These are phyloP conservation scores for Bubo bubo DNA, from an alignment of 2,113 vertebrate genomes.

Conservation along the genomic window DNA sequence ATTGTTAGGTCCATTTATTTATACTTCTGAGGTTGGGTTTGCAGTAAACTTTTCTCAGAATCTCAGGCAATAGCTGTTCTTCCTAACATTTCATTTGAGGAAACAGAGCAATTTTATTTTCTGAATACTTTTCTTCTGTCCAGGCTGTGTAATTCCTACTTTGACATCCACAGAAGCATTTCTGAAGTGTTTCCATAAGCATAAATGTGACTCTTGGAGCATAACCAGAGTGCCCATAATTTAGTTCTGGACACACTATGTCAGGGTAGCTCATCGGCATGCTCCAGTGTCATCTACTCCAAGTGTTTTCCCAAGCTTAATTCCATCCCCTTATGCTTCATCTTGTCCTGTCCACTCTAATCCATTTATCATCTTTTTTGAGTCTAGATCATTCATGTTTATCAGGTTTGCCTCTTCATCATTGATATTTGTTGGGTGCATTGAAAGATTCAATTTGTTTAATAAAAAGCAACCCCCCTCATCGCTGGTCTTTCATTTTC, in stretches of 20 bases:
- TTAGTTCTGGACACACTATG: neutral
- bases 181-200: neutral
- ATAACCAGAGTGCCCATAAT: neutral
- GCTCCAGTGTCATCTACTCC: neutral
- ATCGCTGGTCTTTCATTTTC: neutral
- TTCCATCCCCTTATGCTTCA: neutral
- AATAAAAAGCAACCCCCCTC: neutral
- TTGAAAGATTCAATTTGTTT: neutral
- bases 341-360: neutral
- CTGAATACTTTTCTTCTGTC: neutral
- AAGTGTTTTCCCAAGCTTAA: neutral
- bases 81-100: neutral
- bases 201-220: neutral
- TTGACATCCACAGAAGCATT: neutral
- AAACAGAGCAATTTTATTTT: neutral
- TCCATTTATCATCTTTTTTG: neutral
- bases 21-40: neutral
- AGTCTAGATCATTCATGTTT: neutral
- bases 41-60: neutral
- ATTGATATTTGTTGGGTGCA: neutral
- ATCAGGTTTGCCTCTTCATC: neutral
- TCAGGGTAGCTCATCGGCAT: neutral
- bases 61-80: neutral
- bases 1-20: neutral
- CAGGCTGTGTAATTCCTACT: neutral